phyloP scores from a whole-genome alignment of 2,888 invertebrate genomes.

The Hypena proboscidalis region DNA sequence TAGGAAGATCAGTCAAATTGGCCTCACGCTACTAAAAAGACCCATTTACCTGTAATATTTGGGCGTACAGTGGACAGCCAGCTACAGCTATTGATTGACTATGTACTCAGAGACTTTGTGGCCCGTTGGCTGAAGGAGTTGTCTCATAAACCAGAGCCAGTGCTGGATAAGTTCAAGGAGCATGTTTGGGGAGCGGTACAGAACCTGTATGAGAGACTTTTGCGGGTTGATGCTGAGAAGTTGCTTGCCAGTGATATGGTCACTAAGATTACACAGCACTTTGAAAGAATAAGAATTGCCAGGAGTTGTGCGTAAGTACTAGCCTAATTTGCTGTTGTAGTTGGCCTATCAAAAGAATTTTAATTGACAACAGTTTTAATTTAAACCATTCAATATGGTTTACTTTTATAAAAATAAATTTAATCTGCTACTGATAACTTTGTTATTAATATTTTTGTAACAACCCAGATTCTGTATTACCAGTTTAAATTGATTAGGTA shows the following conservation, averaged over 20 bases:
- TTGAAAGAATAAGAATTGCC: constrained; percentile 93
- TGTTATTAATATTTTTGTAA: too few species aligned
- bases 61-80: constrained; percentile 94
- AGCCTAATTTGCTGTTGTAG: constrained; percentile 6
- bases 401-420: not conserved
- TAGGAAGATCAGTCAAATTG: constrained; percentile 76
- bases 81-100: constrained; percentile 92
- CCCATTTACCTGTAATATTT: constrained; percentile 91
- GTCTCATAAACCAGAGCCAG: constrained; percentile 87
- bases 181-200: constrained; percentile 94
- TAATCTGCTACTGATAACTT: not conserved
- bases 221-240: constrained; percentile 92
- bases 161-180: constrained; percentile 88
- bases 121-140: constrained; percentile 90
- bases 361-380: too few species aligned
- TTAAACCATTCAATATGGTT: too few species aligned
- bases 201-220: constrained; percentile 88
- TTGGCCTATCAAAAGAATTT: too few species aligned
- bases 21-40: constrained; percentile 69
- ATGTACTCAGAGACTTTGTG: constrained; percentile 92
- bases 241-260: constrained; percentile 93
- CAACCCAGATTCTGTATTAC: too few species aligned
- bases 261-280: constrained; percentile 92
- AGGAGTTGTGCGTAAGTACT: constrained; percentile 89
- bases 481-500: too few species aligned